A percentile compares a stretch with the other conserved stretches of the same genome.
Evolutionary conservation across 2,888 invertebrate genomes (phyloP).

Genomic region (Meandrusa payeni): DNA sequence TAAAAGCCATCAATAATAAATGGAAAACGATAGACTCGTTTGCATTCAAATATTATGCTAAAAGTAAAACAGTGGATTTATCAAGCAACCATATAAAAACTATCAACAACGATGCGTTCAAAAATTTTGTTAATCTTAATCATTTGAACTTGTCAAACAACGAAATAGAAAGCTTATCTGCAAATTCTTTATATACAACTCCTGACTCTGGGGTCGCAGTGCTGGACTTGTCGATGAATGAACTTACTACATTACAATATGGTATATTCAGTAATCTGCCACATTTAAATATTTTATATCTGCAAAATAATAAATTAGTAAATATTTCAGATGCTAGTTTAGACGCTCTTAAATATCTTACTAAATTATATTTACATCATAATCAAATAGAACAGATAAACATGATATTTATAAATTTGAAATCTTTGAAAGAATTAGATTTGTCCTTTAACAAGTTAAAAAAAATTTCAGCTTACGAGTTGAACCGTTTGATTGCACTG

Average conservation of each 20-base stretch:
- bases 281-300: slow-evolving; percentile 42
- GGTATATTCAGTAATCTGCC: slow-evolving; percentile 39
- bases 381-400: slow-evolving; percentile 51
- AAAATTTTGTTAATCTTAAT: slow-evolving; percentile 35
- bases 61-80: slow-evolving; percentile 42
- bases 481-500: slow-evolving; percentile 47
- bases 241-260: slow-evolving; percentile 37
- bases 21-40: slow-evolving; percentile 45
- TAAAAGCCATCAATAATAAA: slow-evolving; percentile 41
- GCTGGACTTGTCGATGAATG: slow-evolving; percentile 56
- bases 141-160: slow-evolving; percentile 55
- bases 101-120: slow-evolving; percentile 49
- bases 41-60: slow-evolving; percentile 52
- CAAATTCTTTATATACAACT: slow-evolving; percentile 38
- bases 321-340: slow-evolving; percentile 48
- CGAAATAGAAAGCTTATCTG: slow-evolving; percentile 39
- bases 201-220: slow-evolving; percentile 33
- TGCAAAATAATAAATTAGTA: slow-evolving; percentile 48
- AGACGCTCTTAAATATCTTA: slow-evolving; percentile 39
- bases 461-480: slow-evolving; percentile 48
- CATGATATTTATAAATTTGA: slow-evolving; percentile 48
- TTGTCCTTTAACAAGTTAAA: slow-evolving; percentile 48
- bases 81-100: slow-evolving; percentile 44
- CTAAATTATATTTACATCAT: slow-evolving; percentile 40
- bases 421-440: slow-evolving; percentile 45